These are phyloP conservation scores for Athalia rosae DNA, from an alignment of 2,888 invertebrate species.

Conservation along the genomic window DNA sequence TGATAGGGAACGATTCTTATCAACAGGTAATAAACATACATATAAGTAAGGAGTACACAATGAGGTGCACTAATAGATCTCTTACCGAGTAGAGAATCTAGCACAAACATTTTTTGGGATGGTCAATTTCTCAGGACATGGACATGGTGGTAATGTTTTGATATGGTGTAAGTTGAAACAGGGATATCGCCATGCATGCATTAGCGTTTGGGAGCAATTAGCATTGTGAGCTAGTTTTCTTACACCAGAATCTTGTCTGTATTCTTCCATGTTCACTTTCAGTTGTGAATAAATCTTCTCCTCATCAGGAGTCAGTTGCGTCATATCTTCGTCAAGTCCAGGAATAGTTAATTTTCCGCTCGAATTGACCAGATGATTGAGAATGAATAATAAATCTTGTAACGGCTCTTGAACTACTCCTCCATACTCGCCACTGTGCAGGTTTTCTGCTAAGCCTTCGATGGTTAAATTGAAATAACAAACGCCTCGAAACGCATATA, in stretches of 20 bases:
- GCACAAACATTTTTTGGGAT: conserved; percentile 54
- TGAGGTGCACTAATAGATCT: background rate
- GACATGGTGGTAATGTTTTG: conserved; percentile 46
- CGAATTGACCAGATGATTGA: conserved; percentile 64
- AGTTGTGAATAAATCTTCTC: conserved; percentile 68
- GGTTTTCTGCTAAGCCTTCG: conserved; percentile 51
- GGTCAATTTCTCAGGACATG: conserved; percentile 47
- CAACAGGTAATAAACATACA: background rate
- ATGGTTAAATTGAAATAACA: conserved; percentile 56
- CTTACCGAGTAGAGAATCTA: conserved; percentile 59
- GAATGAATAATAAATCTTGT: conserved; percentile 70
- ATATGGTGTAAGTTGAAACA: conserved; percentile 56
- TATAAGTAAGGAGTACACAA: background rate
- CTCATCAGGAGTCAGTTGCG: conserved; percentile 74
- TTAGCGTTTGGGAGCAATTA: conserved; percentile 57
- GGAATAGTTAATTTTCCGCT: conserved; percentile 69
- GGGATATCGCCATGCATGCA: conserved; percentile 73
- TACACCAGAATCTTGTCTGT: conserved; percentile 51
- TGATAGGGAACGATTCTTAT: conserved; percentile 56
- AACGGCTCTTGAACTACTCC: conserved; percentile 66
- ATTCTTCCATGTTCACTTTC: conserved; percentile 53
- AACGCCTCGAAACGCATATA: conserved; percentile 73
- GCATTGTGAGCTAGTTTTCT: conserved; percentile 50
- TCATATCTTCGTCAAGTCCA: conserved; percentile 70
- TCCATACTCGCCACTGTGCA: conserved; percentile 59